phyloP scores from a whole-genome alignment of 2,113 vertebrate species.

The Otis tarda region DNA sequence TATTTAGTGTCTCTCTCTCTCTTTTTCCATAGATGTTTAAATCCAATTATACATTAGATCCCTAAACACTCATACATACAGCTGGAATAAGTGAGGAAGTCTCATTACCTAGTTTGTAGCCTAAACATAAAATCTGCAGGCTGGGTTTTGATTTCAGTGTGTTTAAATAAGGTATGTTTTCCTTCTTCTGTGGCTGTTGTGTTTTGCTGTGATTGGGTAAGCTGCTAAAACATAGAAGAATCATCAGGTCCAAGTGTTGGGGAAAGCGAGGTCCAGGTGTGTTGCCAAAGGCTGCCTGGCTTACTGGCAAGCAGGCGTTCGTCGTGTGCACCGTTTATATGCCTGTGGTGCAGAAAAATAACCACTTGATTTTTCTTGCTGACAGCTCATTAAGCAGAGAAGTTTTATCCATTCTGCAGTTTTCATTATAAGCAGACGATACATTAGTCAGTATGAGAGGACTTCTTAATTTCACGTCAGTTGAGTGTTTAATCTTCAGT shows the following conservation, averaged over 20 bases:
- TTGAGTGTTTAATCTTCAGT: neutral
- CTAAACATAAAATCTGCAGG: neutral
- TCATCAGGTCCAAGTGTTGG: neutral
- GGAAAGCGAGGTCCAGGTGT: neutral
- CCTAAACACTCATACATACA: neutral
- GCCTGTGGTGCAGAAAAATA: neutral
- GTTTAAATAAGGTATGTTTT: neutral
- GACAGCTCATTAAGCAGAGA: neutral
- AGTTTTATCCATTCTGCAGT: neutral
- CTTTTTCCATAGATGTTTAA: neutral
- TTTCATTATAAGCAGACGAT: neutral
- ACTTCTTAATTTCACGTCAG: constrained; percentile 13
- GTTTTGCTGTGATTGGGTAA: neutral
- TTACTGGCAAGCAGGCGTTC: neutral
- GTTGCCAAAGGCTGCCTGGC: neutral
- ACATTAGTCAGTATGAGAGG: neutral
- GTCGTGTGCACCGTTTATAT: accelerated
- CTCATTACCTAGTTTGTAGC: neutral
- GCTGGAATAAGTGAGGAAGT: neutral
- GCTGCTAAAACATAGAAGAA: neutral
- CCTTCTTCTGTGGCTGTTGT: accelerated
- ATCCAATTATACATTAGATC: neutral
- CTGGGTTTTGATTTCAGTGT: neutral
- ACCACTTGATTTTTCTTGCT: neutral
- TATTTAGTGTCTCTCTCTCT: neutral